Evolutionary conservation across 2,113 vertebrate genomes (phyloP), one percentile per base, ranked within the genome.

Genomic region (Nymphicus hollandicus): DNA sequence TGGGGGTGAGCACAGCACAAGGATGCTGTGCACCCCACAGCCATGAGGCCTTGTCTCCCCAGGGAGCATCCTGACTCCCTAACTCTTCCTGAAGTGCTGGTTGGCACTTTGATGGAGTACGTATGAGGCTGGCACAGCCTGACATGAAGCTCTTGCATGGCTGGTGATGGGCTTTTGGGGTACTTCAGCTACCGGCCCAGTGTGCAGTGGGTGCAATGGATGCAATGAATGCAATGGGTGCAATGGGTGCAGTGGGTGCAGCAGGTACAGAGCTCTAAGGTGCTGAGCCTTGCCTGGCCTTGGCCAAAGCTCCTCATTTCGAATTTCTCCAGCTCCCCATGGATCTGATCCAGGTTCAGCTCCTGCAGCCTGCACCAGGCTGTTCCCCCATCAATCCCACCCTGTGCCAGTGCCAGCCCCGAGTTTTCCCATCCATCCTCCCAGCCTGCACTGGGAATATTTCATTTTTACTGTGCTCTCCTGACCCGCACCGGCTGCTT

Each of bases 11-110:
- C 6, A 8, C 91, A 43, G 10, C 8, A 1, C 1, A 3, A 77
- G 19, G 53, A 44, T 3, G 8, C 43, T 0, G 0, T 3, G 10
- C 7, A 70, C 43, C 20, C 41, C 5, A 1, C 39, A 29, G n/a
- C 33, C 7, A 28, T 1, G 3, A 2, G 2, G 28, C 29, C n/a
- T 70, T 1, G 0, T 29, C 41, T 78, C 70, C 27, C 31, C 0
- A 5, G 55, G 58, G 49, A 78, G 13, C 7, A 9, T 4, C 4
- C 1, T 10, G 10, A 18, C 49, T 91, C 81, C 65, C 56, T 8
- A 60, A 35, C 27, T 77, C 50, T 56, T 60, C 39, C 83, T 18
- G 10, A 50, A 58, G 41, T 24, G 28, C 25, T 23, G 19, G 13
- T 24, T 83, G 31, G 20, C 19, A 4, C 43, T 69, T 29, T 29